Conservation (phyloP, 35 echinoderm and acorn worm genomes). For the Eucidaris tribuloides region DNA sequence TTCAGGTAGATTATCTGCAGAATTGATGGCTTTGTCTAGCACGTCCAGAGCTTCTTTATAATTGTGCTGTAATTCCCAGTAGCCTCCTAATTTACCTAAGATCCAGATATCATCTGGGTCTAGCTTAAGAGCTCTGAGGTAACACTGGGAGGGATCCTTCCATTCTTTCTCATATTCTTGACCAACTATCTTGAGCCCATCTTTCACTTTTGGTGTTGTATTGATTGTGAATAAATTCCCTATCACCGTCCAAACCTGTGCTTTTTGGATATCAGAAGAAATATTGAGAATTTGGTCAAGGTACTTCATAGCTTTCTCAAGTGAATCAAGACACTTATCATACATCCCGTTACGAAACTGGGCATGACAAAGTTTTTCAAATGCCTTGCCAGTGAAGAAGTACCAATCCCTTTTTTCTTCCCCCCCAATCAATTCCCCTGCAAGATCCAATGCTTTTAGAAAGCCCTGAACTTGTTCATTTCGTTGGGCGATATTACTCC, state of each 20-base stretch:
- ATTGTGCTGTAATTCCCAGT: not conserved
- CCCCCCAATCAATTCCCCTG: not conserved
- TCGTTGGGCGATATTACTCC: not conserved
- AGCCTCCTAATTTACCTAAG: not conserved
- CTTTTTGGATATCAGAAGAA: not conserved
- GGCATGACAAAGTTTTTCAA: not conserved
- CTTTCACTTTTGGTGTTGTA: no score
- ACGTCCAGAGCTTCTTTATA: not conserved
- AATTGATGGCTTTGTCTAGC: not conserved
- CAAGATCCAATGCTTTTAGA: not conserved
- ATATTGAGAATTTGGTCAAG: not conserved
- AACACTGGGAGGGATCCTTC: not conserved
- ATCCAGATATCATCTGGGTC: not conserved
- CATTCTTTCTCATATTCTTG: not conserved
- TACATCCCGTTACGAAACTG: not conserved
- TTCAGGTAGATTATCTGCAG: no score
- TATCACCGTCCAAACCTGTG: not conserved
- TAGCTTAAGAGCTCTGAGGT: not conserved
- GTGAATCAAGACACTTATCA: not conserved
- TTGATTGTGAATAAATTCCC: not conserved
- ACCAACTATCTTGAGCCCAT: not conserved
- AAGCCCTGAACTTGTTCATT: not conserved
- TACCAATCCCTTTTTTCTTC: constrained; percentile 13
- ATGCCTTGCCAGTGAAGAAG: not conserved
- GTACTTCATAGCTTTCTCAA: not conserved